Percentiles rank a stretch among this genome's conserved stretches.
Conservation (phyloP, 2,113 vertebrate genomes). For the Sturnus vulgaris region DNA sequence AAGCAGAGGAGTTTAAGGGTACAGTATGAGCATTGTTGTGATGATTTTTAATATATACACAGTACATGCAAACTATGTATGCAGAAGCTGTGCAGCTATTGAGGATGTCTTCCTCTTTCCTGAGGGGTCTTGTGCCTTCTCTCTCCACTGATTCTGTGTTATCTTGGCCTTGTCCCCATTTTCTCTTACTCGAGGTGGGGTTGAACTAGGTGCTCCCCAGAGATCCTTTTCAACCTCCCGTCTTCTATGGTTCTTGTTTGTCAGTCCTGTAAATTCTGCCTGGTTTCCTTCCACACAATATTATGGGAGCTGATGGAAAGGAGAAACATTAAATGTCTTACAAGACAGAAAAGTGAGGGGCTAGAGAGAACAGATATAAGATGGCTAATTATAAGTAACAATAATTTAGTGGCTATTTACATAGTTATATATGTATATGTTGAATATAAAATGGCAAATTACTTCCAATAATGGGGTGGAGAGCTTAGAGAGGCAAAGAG, state of each 20-base stretch:
- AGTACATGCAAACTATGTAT: not conserved
- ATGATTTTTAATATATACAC: not conserved
- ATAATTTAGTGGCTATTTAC: not conserved
- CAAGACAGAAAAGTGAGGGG: not conserved
- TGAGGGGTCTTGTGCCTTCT: not conserved
- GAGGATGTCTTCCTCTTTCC: not conserved
- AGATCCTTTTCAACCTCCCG: not conserved
- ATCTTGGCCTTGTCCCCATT: not conserved
- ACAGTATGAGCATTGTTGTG: conserved; percentile 14
- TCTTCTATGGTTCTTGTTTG: not conserved
- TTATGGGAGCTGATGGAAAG: not conserved
- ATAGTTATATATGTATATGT: not conserved
- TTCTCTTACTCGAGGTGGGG: not conserved
- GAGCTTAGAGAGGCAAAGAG: not conserved
- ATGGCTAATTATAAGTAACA: not conserved
- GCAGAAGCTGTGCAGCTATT: not conserved
- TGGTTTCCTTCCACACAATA: not conserved
- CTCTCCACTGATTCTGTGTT: not conserved
- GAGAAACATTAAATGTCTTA: not conserved
- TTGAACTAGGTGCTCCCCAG: not conserved
- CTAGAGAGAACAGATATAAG: not conserved
- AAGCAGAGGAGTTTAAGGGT: conserved; percentile 78
- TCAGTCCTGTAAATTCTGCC: not conserved
- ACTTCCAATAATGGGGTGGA: not conserved
- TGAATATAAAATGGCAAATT: not conserved